phyloP scores from a whole-genome alignment of 2,113 vertebrate genomes.

The Grammomys dolichurus region DNA sequence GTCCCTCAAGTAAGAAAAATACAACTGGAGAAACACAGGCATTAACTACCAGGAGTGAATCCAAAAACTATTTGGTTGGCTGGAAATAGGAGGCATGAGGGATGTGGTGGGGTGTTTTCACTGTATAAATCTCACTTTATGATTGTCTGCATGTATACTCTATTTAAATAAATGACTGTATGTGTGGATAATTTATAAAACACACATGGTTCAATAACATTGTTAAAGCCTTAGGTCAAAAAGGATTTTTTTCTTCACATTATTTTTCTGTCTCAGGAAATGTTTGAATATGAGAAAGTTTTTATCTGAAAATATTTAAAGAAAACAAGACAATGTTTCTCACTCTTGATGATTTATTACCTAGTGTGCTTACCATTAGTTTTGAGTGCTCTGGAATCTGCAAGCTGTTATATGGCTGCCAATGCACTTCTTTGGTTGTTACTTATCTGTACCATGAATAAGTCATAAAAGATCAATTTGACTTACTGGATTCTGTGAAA shows the following conservation, averaged over 20 bases:
- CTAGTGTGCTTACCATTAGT: background rate
- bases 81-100: background rate
- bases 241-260: background rate
- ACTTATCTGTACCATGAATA: conserved; percentile 26
- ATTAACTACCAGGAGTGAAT: background rate
- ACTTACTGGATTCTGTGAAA: conserved; percentile 49
- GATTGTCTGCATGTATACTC: background rate
- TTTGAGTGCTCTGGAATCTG: conserved; percentile 51
- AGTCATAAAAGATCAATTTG: conserved; percentile 39
- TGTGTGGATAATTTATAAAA: background rate
- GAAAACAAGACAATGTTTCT: conserved; percentile 33
- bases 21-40: background rate
- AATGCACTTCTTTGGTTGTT: conserved; percentile 23
- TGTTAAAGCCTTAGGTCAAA: background rate
- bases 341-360: conserved; percentile 67
- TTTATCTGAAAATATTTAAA: conserved; percentile 54
- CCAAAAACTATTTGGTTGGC: background rate
- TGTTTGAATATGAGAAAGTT: background rate
- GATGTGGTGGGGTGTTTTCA: background rate
- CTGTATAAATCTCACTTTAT: background rate
- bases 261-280: conserved; percentile 18
- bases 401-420: conserved; percentile 44
- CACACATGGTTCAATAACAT: background rate
- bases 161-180: conserved; percentile 5
- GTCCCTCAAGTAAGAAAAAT: conserved; percentile 1